Percentiles rank a stretch among this genome's conserved stretches.
phyloP scores from a whole-genome alignment of 2,113 vertebrate species.

The Steatornis caripensis region DNA sequence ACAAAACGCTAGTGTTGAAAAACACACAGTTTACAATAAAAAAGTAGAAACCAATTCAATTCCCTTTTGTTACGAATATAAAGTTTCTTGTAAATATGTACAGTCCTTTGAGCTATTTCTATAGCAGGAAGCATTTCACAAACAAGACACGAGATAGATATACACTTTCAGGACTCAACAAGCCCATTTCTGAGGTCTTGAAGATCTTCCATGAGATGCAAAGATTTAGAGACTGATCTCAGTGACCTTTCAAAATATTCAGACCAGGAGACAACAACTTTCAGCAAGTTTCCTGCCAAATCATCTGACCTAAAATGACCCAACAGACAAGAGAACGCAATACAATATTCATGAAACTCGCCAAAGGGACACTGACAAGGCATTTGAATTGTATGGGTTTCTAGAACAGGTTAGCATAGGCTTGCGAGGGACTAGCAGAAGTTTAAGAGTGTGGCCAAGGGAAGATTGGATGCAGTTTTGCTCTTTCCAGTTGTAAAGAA shows the following conservation, averaged over 20 bases:
- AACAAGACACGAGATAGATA: constrained; percentile 72
- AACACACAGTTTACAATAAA: constrained; percentile 86
- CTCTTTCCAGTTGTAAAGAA: constrained; percentile 53
- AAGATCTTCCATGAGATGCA: constrained; percentile 75
- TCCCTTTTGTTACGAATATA: constrained; percentile 85
- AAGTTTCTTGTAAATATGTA: constrained; percentile 87
- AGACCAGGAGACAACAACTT: constrained; percentile 72
- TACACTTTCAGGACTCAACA: constrained; percentile 64
- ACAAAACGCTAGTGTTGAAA: constrained; percentile 79
- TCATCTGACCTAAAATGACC: constrained; percentile 61
- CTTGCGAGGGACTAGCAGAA: constrained; percentile 66
- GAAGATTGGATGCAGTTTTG: constrained; percentile 53
- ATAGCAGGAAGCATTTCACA: constrained; percentile 80
- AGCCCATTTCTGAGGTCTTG: constrained; percentile 67
- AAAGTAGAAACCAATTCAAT: constrained; percentile 88
- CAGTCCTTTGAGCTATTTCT: constrained; percentile 81
- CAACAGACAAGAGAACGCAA: constrained; percentile 53
- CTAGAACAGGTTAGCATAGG: constrained; percentile 68
- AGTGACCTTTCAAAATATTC: constrained; percentile 68
- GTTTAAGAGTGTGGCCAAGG: constrained; percentile 46
- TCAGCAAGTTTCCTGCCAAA: constrained; percentile 71
- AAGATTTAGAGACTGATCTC: constrained; percentile 72
- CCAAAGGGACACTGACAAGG: constrained; percentile 54
- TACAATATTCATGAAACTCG: constrained; percentile 38
- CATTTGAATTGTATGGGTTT: constrained; percentile 11